These are phyloP conservation scores for Sparus aurata DNA, from an alignment of 2,797 vertebrate species.

Conservation along the genomic window DNA sequence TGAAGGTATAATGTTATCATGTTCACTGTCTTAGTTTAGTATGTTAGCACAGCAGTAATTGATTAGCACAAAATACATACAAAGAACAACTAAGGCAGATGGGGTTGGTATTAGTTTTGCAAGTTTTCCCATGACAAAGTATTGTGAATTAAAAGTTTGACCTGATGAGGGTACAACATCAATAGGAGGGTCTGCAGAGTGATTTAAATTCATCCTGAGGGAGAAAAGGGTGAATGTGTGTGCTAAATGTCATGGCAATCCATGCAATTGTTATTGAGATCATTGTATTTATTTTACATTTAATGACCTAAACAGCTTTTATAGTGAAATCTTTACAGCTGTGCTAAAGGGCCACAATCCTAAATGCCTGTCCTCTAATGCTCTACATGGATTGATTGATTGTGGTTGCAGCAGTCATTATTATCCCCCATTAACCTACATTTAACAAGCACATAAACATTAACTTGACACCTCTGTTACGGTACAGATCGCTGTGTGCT, in stretches of 20 bases:
- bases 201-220: no score
- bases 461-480: background rate
- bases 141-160: no score
- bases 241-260: background rate
- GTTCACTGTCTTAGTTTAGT: background rate
- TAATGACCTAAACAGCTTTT: background rate
- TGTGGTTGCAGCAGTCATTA: slow-evolving; percentile 13
- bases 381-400: slow-evolving; percentile 6
- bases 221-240: background rate
- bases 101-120: no score
- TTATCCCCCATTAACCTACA: slow-evolving; percentile 56
- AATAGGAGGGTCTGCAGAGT: no score
- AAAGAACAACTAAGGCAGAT: no score
- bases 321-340: background rate
- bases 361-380: background rate
- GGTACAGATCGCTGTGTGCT: background rate
- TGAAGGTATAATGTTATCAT: background rate
- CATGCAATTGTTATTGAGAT: background rate
- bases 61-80: no score
- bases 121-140: no score
- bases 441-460: slow-evolving; percentile 20
- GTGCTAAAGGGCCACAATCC: background rate
- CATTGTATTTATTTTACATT: no score
- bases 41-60: no score
- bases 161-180: no score